phyloP scores from a whole-genome alignment of 2,797 vertebrate genomes.

The Notolabrus celidotus region DNA sequence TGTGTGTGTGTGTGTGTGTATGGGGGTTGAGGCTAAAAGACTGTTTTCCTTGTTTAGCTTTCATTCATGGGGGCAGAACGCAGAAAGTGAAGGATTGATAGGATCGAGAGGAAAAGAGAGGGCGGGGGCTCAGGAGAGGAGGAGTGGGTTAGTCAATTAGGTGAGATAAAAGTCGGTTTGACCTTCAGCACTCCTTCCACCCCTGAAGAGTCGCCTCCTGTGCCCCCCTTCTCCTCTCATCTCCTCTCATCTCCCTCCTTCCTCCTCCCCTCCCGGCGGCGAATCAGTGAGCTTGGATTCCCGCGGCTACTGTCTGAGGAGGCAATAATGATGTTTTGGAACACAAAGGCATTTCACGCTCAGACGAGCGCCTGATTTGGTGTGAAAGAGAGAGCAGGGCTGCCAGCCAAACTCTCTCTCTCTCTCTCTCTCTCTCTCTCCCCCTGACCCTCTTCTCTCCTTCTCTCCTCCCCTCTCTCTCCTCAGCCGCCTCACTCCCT shows the following conservation, averaged over 20 bases:
- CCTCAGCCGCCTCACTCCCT: constrained; percentile 71
- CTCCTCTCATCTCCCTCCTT: constrained; percentile 50
- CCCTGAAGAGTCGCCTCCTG: constrained; percentile 78
- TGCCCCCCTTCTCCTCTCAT: constrained; percentile 67
- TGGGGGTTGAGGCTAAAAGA: constrained; percentile 65
- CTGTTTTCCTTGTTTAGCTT: constrained; percentile 68
- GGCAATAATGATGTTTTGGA: constrained; percentile 89
- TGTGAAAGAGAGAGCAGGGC: constrained; percentile 87
- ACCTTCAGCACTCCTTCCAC: constrained; percentile 93
- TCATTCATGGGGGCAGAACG: constrained; percentile 60
- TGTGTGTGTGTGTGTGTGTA: constrained; percentile 20
- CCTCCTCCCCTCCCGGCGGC: constrained; percentile 76
- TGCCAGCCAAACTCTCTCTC: constrained; percentile 84
- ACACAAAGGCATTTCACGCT: constrained; percentile 89
- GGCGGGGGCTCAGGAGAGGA: constrained; percentile 68
- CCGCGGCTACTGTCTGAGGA: constrained; percentile 84
- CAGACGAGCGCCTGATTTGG: constrained; percentile 90
- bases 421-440: constrained; percentile 40
- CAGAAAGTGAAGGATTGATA: constrained; percentile 55
- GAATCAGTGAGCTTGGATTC: constrained; percentile 90
- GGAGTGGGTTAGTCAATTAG: constrained; percentile 93
- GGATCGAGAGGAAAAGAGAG: constrained; percentile 59
- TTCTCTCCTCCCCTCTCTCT: constrained; percentile 55
- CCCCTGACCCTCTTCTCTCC: constrained; percentile 62
- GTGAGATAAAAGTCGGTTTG: constrained; percentile 97